Percentiles rank a stretch among this genome's conserved stretches.
Evolutionary conservation across 2,113 vertebrate species (phyloP).

Genomic region (Grammomys dolichurus): DNA sequence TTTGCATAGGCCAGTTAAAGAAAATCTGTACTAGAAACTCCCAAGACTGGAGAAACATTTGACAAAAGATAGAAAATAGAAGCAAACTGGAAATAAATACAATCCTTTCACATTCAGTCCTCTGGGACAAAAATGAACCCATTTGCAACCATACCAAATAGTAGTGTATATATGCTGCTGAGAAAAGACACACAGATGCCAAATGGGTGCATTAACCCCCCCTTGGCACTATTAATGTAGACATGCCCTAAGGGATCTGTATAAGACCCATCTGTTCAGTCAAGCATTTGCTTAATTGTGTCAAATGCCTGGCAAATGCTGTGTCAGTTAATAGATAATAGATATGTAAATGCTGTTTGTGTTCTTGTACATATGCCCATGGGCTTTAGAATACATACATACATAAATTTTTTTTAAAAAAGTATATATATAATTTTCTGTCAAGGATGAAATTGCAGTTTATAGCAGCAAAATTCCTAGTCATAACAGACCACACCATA

Average conservation of each 20-base stretch:
- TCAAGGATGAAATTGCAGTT: slow-evolving; percentile 21
- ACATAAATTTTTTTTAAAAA: slow-evolving; percentile 39
- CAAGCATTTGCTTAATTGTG: slow-evolving; percentile 80
- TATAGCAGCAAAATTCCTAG: background rate
- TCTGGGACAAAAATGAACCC: slow-evolving; percentile 35
- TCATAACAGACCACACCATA: background rate
- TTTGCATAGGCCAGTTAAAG: slow-evolving; percentile 20
- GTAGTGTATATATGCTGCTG: background rate
- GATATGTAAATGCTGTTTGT: slow-evolving; percentile 78
- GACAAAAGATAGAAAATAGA: slow-evolving; percentile 45
- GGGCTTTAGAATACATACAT: slow-evolving; percentile 71
- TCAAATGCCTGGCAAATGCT: slow-evolving; percentile 76
- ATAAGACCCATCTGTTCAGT: slow-evolving; percentile 80
- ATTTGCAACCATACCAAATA: slow-evolving; percentile 44
- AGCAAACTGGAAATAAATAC: slow-evolving; percentile 47
- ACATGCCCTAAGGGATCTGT: slow-evolving; percentile 74
- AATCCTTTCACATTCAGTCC: slow-evolving; percentile 23
- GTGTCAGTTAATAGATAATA: slow-evolving; percentile 77
- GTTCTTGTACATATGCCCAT: slow-evolving; percentile 59
- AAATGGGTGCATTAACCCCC: slow-evolving; percentile 75
- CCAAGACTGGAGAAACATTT: background rate
- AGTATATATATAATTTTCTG: slow-evolving; percentile 42
- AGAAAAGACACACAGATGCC: slow-evolving; percentile 61
- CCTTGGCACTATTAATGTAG: slow-evolving; percentile 75
- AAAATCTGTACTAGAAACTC: background rate